Base-by-base conservation (phyloP, 2,797 vertebrate species). In the Lemur catta region DNA sequence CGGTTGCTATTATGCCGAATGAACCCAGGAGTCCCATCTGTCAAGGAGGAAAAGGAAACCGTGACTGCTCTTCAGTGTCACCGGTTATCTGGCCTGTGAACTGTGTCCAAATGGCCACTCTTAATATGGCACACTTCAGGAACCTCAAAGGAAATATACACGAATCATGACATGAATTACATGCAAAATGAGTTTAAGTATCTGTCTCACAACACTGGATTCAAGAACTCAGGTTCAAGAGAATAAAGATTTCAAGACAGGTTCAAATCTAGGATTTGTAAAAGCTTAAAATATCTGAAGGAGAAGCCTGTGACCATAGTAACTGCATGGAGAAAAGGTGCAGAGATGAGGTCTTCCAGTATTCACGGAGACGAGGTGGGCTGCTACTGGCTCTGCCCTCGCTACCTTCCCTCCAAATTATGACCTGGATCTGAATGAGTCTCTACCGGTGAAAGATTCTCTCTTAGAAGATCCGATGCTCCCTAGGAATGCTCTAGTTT, bases 171-270 rank as follows among this genome's bases (percentile, higher is more conserved):
- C 78, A 59, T n/a, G 48, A 85, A 30, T 71, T 88, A 48, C 41
- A 84, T 1, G 59, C n/a, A 57, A 10, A 74, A n/a, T 2, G 33
- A 22, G 41, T 22, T 46, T 55, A 76, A 41, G 55, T 33, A 20
- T 80, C 41, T 35, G 59, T 79, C 80, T 92, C 28, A 43, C 80
- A 76, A 67, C 57, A 13, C 22, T 48, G 38, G 46, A 86, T 69
- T 82, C 38, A 91, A 85, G 74, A 81, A 76, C 46, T 52, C 20
- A 30, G 4, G 81, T 55, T 91, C 82, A 41, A 12, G 75, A 74
- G 80, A 89, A 80, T 48, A 57, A 28, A 93, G 48, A n/a, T 38
- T 75, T 35, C 10, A 30, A 94, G 80, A 50, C 9, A 41, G 55
- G 87, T 57, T 59, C 82, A 87, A 74, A 72, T 46, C 5, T 38